These are phyloP conservation scores for Stomatorhinus ivindoensis DNA, from an alignment of 2,113 vertebrate species.

Conservation along the genomic window DNA sequence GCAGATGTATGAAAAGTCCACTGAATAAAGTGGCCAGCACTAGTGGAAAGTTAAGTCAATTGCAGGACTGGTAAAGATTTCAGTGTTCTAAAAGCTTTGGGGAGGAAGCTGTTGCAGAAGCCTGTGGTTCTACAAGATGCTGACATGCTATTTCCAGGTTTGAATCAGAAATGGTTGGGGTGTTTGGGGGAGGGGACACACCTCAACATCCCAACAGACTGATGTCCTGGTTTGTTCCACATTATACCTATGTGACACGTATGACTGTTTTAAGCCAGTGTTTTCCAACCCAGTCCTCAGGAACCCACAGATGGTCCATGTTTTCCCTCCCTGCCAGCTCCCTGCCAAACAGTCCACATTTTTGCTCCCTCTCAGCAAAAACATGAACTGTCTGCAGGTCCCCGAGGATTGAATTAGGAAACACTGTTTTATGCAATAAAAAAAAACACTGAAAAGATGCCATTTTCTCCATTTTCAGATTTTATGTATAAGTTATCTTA, in stretches of 20 bases:
- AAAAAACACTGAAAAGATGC: background rate
- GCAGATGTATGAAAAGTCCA: background rate
- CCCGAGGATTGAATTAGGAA: background rate
- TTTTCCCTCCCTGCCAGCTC: background rate
- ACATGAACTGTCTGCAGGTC: background rate
- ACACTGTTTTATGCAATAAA: background rate
- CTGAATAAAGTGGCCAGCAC: background rate
- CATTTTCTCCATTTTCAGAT: background rate
- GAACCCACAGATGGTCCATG: background rate
- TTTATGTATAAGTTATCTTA: background rate
- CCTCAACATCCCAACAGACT: background rate
- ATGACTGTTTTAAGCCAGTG: background rate
- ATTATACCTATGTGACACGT: background rate
- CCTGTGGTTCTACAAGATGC: background rate
- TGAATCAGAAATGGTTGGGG: background rate
- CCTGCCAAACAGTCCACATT: background rate
- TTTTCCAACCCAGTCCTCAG: background rate
- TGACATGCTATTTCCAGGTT: background rate
- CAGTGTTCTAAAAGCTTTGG: background rate
- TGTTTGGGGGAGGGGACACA: background rate
- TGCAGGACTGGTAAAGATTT: background rate
- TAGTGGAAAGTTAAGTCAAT: background rate
- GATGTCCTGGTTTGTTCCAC: background rate
- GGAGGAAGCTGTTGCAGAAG: background rate
- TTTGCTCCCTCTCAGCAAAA: background rate